These are phyloP conservation scores for Anthoscopus minutus DNA, from an alignment of 2,113 vertebrate species.

Conservation along the genomic window DNA sequence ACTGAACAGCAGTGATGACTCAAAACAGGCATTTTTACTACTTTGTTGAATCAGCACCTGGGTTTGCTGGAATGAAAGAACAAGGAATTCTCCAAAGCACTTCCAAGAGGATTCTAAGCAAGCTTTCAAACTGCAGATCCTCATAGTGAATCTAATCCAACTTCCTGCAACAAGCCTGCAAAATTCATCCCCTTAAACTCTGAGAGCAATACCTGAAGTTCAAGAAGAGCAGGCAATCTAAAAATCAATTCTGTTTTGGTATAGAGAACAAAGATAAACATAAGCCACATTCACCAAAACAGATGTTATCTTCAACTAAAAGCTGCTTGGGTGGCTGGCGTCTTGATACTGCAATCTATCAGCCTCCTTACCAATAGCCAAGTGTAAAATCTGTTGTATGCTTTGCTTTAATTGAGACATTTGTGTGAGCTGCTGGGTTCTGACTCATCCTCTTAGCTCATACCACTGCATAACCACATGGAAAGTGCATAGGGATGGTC, in stretches of 20 bases:
- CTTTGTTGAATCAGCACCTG: not conserved
- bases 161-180: not conserved
- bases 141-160: not conserved
- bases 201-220: not conserved
- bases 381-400: not conserved
- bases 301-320: not conserved
- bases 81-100: not conserved
- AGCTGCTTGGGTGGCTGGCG: not conserved
- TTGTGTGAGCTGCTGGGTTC: not conserved
- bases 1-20: not conserved
- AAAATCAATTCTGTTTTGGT: not conserved
- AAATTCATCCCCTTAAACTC: not conserved
- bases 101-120: not conserved
- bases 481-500: not conserved
- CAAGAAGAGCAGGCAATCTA: not conserved
- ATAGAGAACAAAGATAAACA: not conserved
- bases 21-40: not conserved
- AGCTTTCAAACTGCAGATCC: not conserved
- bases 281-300: not conserved
- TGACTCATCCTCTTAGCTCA: fast-evolving
- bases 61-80: not conserved
- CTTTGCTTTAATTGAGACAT: not conserved
- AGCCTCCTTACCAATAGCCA: not conserved
- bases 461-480: not conserved
- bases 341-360: not conserved